Percentiles rank a stretch among this genome's conserved stretches.
Conservation (phyloP, 2,113 vertebrate species). For the Nettapus auritus region DNA sequence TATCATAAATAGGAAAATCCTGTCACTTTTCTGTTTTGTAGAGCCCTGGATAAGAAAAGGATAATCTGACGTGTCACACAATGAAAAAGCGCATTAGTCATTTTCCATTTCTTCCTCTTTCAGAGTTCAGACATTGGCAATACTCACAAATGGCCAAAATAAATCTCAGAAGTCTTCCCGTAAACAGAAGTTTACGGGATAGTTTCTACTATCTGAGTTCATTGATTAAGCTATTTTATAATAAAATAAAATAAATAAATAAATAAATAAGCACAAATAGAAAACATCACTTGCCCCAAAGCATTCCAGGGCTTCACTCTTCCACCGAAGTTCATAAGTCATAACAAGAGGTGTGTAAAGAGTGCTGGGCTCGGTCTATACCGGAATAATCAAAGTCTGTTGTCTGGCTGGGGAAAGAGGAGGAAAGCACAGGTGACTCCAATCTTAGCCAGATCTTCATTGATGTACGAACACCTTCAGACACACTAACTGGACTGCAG, state of each 20-base stretch:
- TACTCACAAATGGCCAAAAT: conserved; percentile 40
- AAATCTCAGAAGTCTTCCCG: conserved; percentile 58
- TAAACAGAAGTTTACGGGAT: conserved; percentile 51
- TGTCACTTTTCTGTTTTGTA: neutral
- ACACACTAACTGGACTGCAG: fast-evolving
- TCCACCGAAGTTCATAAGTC: neutral
- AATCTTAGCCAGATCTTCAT: fast-evolving
- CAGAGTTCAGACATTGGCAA: neutral
- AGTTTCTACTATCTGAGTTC: conserved; percentile 35
- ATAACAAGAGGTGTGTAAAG: neutral
- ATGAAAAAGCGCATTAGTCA: neutral
- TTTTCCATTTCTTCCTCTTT: neutral
- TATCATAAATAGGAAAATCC: neutral
- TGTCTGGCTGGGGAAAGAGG: neutral
- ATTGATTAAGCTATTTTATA: conserved; percentile 61
- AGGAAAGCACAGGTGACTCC: neutral
- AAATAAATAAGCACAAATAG: neutral
- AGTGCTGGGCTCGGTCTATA: neutral
- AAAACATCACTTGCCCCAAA: neutral
- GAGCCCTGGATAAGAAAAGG: neutral
- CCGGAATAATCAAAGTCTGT: fast-evolving
- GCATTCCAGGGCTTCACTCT: neutral
- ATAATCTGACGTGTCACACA: neutral
- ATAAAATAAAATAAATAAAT: neutral
- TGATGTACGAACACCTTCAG: neutral